These are phyloP conservation scores for Solenodon paradoxus DNA, from an alignment of 2,113 vertebrate genomes.

Conservation along the genomic window DNA sequence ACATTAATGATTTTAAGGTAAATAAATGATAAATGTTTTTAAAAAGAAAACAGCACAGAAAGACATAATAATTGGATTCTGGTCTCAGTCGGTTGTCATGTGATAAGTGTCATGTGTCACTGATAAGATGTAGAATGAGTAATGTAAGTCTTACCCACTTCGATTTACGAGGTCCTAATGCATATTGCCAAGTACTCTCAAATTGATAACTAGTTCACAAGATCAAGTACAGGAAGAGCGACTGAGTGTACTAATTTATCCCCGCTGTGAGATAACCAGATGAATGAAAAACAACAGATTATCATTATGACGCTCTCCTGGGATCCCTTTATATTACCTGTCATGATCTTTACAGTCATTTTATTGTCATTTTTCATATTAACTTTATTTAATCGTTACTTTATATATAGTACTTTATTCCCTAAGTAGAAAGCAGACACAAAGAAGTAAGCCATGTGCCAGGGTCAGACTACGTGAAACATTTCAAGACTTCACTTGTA, in stretches of 20 bases:
- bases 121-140: not conserved
- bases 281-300: not conserved
- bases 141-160: not conserved
- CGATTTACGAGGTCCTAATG: not conserved
- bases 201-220: not conserved
- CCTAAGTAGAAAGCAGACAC: not conserved
- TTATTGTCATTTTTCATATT: not conserved
- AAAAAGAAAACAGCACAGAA: not conserved
- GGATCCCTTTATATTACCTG: not conserved
- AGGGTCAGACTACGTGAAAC: not conserved
- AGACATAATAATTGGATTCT: not conserved
- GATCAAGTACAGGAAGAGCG: not conserved
- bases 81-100: not conserved
- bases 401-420: slow-evolving; percentile 52
- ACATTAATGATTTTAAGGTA: slow-evolving; percentile 98
- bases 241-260: not conserved
- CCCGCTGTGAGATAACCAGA: not conserved
- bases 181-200: not conserved
- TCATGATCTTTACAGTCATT: not conserved
- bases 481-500: not conserved
- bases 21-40: not conserved
- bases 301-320: not conserved
- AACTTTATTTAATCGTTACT: not conserved
- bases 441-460: not conserved
- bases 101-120: too few species aligned